Base-by-base conservation (phyloP, 2,888 invertebrate species). In the Teleiodes luculella region DNA sequence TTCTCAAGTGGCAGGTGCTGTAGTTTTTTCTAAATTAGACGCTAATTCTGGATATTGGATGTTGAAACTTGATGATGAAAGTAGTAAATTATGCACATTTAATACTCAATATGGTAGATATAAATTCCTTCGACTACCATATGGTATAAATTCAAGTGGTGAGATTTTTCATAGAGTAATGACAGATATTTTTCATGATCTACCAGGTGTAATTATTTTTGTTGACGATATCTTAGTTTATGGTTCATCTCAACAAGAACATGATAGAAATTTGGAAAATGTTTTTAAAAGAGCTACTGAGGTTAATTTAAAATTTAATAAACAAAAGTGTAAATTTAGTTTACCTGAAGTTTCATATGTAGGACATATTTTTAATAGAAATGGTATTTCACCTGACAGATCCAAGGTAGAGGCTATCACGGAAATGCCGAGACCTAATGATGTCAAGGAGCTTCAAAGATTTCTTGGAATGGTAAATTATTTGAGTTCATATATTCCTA, bases 141-240 rank as follows among this genome's bases (percentile, higher is more conserved):
- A 52, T 39, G 59, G 63, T 7, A 58, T 65, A 5, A 61, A 59
- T 53, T 56, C 57, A 1, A 52, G 55, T 16, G 24, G 55, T 3
- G 65, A 63, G 57, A 55, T 61, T 20, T 60, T 62, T 16, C 56
- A 58, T 53, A 56, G 57, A 57, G 33, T 30, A 24, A 57, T 62
- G 55, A 43, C 13, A 4, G 45, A 62, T 20, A 8, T 52, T 10
- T 58, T 60, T 36, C 52, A 46, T 18, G 50, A 57, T 16, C 14
- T 61, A 14, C 54, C 53, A 8, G 58, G 57, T 14, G 48, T 62
- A 5, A 18, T 50, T 45, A 53, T 55, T n/a, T 61, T 53, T 52
- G 52, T 58, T 3, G 59, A 61, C 49, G 59, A 61, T 35, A 41
- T 59, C 0, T 45, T 61, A 30, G 48, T 57, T 3, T 51, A 20